Evolutionary conservation across 2,113 vertebrate species (phyloP).

Genomic region (Henicopernis longicauda): DNA sequence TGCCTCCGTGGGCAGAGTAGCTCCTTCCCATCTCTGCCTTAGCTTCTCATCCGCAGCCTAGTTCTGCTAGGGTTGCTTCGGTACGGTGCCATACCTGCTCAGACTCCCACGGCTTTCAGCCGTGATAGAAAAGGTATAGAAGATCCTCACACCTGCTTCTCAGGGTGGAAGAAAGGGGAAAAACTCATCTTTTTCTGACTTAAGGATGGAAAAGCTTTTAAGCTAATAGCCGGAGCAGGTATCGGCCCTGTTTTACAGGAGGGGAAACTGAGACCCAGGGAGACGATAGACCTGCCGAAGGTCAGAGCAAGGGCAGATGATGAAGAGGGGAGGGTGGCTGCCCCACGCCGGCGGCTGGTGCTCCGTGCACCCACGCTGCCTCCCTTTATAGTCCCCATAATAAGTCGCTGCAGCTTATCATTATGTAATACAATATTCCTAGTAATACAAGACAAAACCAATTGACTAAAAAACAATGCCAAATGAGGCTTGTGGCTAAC

Average conservation of each 20-base stretch:
- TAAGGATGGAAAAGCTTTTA: neutral
- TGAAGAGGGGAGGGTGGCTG: neutral
- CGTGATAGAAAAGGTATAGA: rapidly evolving
- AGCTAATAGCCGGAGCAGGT: neutral
- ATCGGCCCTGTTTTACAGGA: neutral
- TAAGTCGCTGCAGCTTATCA: neutral
- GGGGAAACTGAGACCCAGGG: neutral
- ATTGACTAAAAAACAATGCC: conserved; percentile 43
- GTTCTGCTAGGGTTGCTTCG: neutral
- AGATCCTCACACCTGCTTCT: neutral
- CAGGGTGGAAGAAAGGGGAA: neutral
- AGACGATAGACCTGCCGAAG: neutral
- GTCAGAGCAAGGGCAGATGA: conserved; percentile 4
- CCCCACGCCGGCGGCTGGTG: neutral
- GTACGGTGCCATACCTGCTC: neutral
- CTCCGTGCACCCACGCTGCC: neutral
- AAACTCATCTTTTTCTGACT: neutral
- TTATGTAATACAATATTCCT: conserved; percentile 47
- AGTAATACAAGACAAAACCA: conserved; percentile 11
- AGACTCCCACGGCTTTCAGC: neutral
- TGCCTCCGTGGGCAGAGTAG: rapidly evolving
- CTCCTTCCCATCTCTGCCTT: neutral
- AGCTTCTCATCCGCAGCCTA: neutral
- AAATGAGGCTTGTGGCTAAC: conserved; percentile 22
- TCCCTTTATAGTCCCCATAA: neutral